These are phyloP conservation scores for Neotoxoptera formosana DNA, from an alignment of 1,140 invertebrate species.

Conservation along the genomic window DNA sequence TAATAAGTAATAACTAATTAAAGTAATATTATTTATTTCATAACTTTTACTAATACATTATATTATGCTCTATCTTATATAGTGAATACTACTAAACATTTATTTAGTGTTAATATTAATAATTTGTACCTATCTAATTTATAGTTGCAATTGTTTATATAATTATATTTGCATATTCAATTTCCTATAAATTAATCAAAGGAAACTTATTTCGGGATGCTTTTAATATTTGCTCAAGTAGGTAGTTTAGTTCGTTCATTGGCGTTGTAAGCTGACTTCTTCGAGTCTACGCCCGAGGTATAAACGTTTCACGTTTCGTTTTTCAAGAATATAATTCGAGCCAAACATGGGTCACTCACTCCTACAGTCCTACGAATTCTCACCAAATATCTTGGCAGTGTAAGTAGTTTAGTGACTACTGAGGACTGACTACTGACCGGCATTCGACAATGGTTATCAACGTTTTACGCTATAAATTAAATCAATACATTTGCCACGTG, in stretches of 20 bases:
- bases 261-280: background rate
- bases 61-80: background rate
- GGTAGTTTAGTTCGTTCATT: background rate
- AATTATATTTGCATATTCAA: background rate
- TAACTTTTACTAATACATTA: background rate
- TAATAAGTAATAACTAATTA: background rate
- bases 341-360: background rate
- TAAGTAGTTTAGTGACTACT: background rate
- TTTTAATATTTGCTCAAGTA: background rate
- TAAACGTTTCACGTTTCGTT: background rate
- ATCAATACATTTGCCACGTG: background rate
- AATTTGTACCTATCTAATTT: background rate
- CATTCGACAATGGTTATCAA: background rate
- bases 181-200: background rate
- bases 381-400: background rate
- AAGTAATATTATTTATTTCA: background rate
- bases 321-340: conserved; percentile 6
- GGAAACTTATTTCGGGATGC: background rate
- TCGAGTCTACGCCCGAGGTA: background rate
- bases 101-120: background rate
- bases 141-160: background rate
- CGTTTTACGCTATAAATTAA: background rate
- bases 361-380: background rate
- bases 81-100: background rate
- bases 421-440: no score